These are phyloP conservation scores for Xylota sylvarum DNA, from an alignment of 2,888 invertebrate species.

Conservation along the genomic window DNA sequence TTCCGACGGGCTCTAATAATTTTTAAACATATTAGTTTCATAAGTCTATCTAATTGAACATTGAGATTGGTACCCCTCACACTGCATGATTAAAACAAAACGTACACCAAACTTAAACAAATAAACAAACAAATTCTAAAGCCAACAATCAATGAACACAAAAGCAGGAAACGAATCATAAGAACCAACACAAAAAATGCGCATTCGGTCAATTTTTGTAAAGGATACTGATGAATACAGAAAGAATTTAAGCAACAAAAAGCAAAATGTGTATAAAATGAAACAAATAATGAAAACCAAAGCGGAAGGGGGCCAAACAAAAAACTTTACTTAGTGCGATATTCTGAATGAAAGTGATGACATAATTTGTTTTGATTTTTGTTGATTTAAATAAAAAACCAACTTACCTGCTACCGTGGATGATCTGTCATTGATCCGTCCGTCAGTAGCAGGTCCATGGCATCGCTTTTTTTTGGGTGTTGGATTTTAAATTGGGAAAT, in stretches of 20 bases:
- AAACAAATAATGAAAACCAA: conserved; percentile 30
- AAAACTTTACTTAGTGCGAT: conserved; percentile 34
- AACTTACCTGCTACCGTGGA: conserved; percentile 80
- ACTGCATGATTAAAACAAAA: conserved; percentile 26
- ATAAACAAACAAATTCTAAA: conserved; percentile 22
- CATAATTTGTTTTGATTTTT: conserved; percentile 22
- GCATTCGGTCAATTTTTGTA: conserved; percentile 17
- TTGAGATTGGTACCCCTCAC: conserved; percentile 70
- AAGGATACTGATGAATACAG: background rate
- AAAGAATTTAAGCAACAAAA: conserved; percentile 3
- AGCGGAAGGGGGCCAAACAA: conserved; percentile 37
- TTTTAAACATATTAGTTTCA: background rate
- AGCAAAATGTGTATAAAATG: conserved; percentile 7
- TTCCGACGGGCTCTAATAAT: conserved; percentile 85
- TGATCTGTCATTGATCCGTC: conserved; percentile 77
- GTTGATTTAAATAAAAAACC: conserved; percentile 53
- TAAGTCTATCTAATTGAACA: conserved; percentile 4
- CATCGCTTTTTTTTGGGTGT: conserved; percentile 46
- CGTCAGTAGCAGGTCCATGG: conserved; percentile 79
- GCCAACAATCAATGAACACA: conserved; percentile 69
- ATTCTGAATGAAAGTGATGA: conserved; percentile 64
- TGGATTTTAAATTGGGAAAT: conserved; percentile 46
- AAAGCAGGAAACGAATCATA: conserved; percentile 54
- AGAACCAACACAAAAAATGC: conserved; percentile 35
- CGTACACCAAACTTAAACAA: conserved; percentile 7